Conservation (phyloP, 2,797 vertebrate genomes). For the Platalea minor region DNA sequence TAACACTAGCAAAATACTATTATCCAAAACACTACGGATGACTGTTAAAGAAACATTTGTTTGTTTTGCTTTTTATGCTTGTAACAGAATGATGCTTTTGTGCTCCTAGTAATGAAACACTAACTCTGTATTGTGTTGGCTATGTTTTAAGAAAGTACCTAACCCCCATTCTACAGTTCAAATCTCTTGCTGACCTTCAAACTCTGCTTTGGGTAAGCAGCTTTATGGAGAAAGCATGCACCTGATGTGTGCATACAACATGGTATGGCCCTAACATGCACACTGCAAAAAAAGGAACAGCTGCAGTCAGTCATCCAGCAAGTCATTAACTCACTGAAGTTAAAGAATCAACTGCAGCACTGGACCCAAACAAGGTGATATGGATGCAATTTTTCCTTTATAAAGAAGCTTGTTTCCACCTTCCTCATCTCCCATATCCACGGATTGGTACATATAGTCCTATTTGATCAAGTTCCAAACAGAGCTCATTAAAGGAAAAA, state of each 20-base stretch:
- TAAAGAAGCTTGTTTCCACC: neutral
- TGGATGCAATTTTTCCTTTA: neutral
- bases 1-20: neutral
- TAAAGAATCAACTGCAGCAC: neutral
- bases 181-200: neutral
- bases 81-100: neutral
- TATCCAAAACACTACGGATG: neutral
- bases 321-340: neutral
- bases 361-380: neutral
- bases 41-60: neutral
- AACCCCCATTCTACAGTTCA: neutral
- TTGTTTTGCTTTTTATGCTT: neutral
- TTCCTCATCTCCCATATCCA: neutral
- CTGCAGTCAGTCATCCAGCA: neutral
- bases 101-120: neutral
- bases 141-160: neutral
- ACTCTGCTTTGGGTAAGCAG: neutral
- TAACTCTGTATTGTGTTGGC: neutral
- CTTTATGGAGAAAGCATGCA: neutral
- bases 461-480: neutral
- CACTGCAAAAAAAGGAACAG: neutral
- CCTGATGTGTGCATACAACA: neutral
- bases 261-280: neutral
- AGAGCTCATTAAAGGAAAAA: neutral
- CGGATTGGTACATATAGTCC: rapidly evolving